Percentiles rank a stretch among this genome's conserved stretches.
Conservation (phyloP, 2,888 invertebrate genomes). For the Nasonia oneida region DNA sequence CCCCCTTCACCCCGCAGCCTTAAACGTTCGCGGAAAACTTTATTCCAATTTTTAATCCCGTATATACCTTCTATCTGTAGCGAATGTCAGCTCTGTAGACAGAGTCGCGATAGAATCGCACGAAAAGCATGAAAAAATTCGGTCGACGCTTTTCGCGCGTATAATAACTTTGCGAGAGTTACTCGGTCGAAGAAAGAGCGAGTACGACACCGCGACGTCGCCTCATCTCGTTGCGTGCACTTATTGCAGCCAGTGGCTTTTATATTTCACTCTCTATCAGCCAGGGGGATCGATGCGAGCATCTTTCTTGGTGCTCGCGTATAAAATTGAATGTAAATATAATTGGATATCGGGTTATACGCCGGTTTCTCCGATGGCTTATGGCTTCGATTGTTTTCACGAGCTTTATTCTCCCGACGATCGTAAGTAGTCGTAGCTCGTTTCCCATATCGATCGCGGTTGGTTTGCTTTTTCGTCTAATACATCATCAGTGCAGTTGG, state of each 20-base stretch:
- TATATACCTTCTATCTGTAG: background rate
- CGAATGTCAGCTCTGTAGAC: background rate
- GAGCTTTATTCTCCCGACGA: background rate
- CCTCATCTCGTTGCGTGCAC: background rate
- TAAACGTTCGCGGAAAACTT: background rate
- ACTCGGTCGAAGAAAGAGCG: background rate
- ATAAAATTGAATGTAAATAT: conserved; percentile 2
- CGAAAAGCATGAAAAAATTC: background rate
- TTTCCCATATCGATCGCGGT: background rate
- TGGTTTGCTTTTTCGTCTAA: background rate
- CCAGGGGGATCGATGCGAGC: background rate
- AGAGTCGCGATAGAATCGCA: background rate
- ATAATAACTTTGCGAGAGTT: background rate
- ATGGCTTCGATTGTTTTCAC: background rate
- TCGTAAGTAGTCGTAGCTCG: background rate
- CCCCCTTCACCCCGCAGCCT: background rate
- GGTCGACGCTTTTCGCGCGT: background rate
- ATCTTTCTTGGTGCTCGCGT: background rate
- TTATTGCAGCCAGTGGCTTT: background rate
- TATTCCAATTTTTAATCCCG: conserved; percentile 19
- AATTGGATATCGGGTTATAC: background rate
- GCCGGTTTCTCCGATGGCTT: background rate
- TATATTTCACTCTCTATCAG: background rate
- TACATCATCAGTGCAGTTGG: background rate
- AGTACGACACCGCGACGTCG: background rate